These are phyloP conservation scores for Drosophila setosimentum DNA, from an alignment of 2,888 invertebrate species.

Conservation along the genomic window DNA sequence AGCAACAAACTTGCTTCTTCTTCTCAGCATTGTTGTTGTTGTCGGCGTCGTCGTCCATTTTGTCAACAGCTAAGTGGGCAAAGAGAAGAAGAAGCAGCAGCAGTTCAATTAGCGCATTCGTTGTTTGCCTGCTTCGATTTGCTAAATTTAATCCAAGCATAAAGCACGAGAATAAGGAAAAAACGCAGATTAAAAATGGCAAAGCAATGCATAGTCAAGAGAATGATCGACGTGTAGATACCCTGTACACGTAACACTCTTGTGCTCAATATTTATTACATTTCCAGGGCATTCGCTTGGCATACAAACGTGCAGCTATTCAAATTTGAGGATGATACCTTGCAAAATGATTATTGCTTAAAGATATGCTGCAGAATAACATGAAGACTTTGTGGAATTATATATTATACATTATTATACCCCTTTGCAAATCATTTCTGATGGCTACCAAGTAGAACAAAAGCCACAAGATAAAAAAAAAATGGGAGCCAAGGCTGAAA, in stretches of 20 bases:
- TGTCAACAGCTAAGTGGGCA: slow-evolving; percentile 41
- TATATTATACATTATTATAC: slow-evolving; percentile 8
- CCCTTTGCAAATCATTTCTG: neutral
- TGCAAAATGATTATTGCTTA: neutral
- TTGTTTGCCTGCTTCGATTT: slow-evolving; percentile 69
- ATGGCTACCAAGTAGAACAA: slow-evolving; percentile 3
- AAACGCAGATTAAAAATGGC: slow-evolving; percentile 17
- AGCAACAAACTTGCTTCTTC: slow-evolving; percentile 50
- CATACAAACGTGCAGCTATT: neutral
- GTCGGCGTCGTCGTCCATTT: slow-evolving; percentile 50
- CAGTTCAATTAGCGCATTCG: slow-evolving; percentile 74
- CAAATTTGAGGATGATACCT: neutral
- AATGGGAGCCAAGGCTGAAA: slow-evolving; percentile 23
- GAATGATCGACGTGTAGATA: neutral
- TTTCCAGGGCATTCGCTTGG: neutral
- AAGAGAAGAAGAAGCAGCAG: slow-evolving; percentile 4
- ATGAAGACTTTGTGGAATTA: neutral
- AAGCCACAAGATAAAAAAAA: slow-evolving; percentile 41
- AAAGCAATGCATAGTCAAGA: slow-evolving; percentile 10
- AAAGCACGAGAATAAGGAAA: slow-evolving; percentile 58
- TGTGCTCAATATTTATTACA: neutral
- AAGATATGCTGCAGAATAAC: neutral
- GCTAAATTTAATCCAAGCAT: slow-evolving; percentile 80
- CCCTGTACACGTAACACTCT: neutral
- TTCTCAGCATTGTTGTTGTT: slow-evolving; percentile 4